phyloP scores from a whole-genome alignment of 2,888 invertebrate genomes.

The Phymatocera aterrima region DNA sequence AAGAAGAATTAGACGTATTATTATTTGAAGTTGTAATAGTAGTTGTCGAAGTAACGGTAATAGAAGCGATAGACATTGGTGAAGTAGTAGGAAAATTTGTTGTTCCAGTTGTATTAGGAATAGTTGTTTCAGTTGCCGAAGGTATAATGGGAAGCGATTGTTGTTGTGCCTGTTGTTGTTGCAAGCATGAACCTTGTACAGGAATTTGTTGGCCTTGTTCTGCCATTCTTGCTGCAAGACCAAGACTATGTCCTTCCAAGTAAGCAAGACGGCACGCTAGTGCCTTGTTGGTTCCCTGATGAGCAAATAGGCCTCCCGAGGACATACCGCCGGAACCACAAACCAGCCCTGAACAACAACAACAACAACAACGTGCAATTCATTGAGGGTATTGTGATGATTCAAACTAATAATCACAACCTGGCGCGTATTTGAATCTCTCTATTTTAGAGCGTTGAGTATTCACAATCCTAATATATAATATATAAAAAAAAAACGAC shows the following conservation, averaged over 20 bases:
- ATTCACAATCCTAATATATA: constrained; percentile 4
- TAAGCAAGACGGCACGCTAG: constrained; percentile 74
- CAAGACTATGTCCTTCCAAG: constrained; percentile 61
- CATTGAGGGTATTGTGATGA: constrained; percentile 36
- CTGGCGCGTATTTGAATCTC: background rate
- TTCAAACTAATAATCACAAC: constrained; percentile 21
- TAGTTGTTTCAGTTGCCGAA: constrained; percentile 59
- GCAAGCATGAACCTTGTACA: constrained; percentile 38
- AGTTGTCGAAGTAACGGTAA: constrained; percentile 55
- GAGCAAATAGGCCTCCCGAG: constrained; percentile 71
- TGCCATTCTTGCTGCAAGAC: constrained; percentile 48
- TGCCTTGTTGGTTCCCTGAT: constrained; percentile 72
- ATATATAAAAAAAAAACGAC: too few species aligned
- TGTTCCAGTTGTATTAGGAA: constrained; percentile 52
- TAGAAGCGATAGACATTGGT: constrained; percentile 55
- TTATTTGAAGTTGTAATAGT: constrained; percentile 57
- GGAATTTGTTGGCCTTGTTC: constrained; percentile 33
- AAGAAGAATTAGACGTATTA: constrained; percentile 55
- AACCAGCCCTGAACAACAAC: constrained; percentile 74
- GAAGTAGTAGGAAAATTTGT: constrained; percentile 58
- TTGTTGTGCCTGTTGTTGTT: constrained; percentile 50
- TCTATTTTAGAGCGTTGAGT: background rate
- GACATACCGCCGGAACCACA: constrained; percentile 71
- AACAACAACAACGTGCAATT: constrained; percentile 42
- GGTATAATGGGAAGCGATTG: constrained; percentile 57